Percentiles rank a stretch among this genome's conserved stretches.
These are phyloP conservation scores for Neosilurus mollespiculum DNA, from an alignment of 2,797 vertebrate genomes.

Conservation along the genomic window DNA sequence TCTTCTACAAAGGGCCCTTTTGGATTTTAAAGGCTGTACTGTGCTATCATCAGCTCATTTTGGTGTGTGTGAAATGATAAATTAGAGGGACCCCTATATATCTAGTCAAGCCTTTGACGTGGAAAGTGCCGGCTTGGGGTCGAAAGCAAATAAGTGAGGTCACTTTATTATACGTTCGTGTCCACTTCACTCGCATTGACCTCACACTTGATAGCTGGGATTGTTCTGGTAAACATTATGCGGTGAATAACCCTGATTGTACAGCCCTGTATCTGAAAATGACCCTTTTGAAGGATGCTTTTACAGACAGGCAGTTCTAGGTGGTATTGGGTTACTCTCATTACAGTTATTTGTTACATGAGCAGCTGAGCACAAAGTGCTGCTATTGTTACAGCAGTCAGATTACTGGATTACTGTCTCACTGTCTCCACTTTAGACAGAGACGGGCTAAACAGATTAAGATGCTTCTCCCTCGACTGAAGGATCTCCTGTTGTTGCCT, in stretches of 20 bases:
- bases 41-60: neutral
- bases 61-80: neutral
- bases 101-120: neutral
- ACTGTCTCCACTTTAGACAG: slow-evolving; percentile 22
- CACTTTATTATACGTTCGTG: neutral
- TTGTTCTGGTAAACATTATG: neutral
- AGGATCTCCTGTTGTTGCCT: slow-evolving; percentile 55
- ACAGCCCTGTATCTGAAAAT: neutral
- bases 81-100: neutral
- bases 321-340: neutral
- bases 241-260: too few species aligned
- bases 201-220: neutral
- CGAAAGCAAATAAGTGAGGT: neutral
- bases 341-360: slow-evolving; percentile 17
- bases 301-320: neutral
- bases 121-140: neutral
- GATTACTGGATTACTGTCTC: slow-evolving; percentile 45
- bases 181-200: neutral
- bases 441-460: slow-evolving; percentile 79
- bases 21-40: neutral
- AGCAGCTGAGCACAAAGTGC: slow-evolving; percentile 12
- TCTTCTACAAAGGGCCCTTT: too few species aligned
- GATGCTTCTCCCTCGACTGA: slow-evolving; percentile 60
- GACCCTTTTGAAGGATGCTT: neutral
- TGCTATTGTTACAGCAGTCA: slow-evolving; percentile 35